Percentiles rank a stretch among this genome's conserved stretches.
Conservation (phyloP, 2,113 vertebrate genomes). For the Hydrolagus affinis region DNA sequence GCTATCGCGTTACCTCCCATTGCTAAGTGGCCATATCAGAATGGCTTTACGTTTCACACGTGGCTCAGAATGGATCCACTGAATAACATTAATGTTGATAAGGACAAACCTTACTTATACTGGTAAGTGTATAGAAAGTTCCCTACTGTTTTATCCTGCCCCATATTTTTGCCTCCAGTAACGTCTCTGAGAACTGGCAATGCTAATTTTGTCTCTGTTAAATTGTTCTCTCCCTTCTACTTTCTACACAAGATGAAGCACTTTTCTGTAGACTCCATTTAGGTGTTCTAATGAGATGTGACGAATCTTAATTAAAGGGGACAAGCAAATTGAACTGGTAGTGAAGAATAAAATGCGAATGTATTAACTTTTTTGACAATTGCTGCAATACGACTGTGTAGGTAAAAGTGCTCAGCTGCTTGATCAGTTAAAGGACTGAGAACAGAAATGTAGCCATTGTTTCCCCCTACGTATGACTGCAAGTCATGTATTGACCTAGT, state of each 20-base stretch:
- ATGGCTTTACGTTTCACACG: slow-evolving; percentile 95
- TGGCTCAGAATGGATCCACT: slow-evolving; percentile 96
- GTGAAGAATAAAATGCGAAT: background rate
- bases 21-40: slow-evolving; percentile 97
- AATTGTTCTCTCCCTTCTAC: background rate
- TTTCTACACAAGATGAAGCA: background rate
- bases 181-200: background rate
- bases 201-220: background rate
- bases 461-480: background rate
- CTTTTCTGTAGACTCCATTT: background rate
- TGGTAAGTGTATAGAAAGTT: slow-evolving; percentile 67
- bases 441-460: background rate
- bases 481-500: background rate
- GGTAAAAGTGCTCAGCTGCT: background rate
- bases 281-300: background rate
- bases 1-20: slow-evolving; percentile 96
- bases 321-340: background rate
- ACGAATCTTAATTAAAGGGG: background rate
- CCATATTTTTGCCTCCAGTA: background rate
- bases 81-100: slow-evolving; percentile 97
- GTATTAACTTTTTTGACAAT: background rate
- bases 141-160: background rate
- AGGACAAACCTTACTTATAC: slow-evolving; percentile 96
- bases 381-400: background rate
- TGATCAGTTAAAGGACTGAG: background rate